These are phyloP conservation scores for Lasioglossum calceatum DNA, from an alignment of 2,888 invertebrate genomes.

Conservation along the genomic window DNA sequence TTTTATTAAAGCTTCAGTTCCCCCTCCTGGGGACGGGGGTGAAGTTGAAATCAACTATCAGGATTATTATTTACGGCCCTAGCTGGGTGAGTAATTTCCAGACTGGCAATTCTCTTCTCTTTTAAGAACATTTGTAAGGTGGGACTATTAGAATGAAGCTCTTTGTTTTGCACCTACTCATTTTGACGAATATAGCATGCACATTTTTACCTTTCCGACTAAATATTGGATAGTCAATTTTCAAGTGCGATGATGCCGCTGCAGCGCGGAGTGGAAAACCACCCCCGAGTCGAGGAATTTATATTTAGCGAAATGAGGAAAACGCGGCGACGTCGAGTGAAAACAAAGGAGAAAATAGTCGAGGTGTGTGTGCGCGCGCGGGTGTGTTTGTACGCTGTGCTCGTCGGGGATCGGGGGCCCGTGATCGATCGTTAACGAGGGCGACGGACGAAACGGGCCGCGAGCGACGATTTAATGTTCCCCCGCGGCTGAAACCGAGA, in stretches of 20 bases:
- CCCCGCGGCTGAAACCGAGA: conserved; percentile 20
- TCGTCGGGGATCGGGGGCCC: not conserved
- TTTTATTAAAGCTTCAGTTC: not conserved
- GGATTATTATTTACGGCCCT: not conserved
- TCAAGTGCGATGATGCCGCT: not conserved
- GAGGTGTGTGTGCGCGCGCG: not conserved
- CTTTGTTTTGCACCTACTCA: no score
- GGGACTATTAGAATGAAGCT: no score
- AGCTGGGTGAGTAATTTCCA: not conserved
- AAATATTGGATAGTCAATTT: not conserved
- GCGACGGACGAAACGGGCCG: conserved; percentile 2
- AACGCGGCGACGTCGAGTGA: not conserved
- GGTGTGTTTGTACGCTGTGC: not conserved
- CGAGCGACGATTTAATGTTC: conserved; percentile 27
- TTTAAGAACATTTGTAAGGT: no score
- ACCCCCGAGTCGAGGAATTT: not conserved
- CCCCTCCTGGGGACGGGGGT: not conserved
- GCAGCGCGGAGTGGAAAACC: not conserved
- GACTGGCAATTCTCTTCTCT: not conserved
- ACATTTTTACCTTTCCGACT: not conserved
- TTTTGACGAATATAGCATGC: no score
- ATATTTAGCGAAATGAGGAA: conserved; percentile 6
- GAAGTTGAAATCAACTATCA: not conserved
- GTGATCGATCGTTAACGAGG: not conserved
- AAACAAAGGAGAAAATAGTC: conserved; percentile 14